A percentile compares a stretch with the other conserved stretches of the same genome.
Evolutionary conservation across 1,140 invertebrate species (phyloP).

Genomic region (Matsumurasca onukii): DNA sequence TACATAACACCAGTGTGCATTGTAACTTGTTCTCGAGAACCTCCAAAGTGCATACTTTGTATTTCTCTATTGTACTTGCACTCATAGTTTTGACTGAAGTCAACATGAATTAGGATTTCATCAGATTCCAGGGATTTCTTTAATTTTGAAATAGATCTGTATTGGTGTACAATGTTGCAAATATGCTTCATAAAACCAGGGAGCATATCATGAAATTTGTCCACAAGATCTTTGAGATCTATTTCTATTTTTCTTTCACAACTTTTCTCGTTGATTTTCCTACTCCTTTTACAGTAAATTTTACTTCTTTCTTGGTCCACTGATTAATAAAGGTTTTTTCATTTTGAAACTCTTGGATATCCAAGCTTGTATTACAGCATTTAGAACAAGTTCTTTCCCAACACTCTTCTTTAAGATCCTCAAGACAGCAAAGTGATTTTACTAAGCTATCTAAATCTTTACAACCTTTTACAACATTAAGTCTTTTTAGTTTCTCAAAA

Average conservation of each 20-base stretch:
- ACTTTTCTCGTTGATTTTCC: not conserved
- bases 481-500: not conserved
- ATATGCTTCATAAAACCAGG: not conserved
- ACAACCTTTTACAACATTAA: not conserved
- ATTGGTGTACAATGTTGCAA: not conserved
- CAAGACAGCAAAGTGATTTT: not conserved
- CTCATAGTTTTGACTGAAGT: slow-evolving; percentile 46
- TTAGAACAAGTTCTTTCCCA: too few relatives aligned
- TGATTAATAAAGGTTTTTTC: not conserved
- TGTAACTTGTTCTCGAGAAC: slow-evolving; percentile 42
- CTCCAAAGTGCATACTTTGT: slow-evolving; percentile 45
- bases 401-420: too few relatives aligned
- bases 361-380: too few relatives aligned
- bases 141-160: not conserved
- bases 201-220: not conserved
- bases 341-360: too few relatives aligned
- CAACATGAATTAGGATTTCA: slow-evolving; percentile 44
- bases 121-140: slow-evolving; percentile 22
- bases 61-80: slow-evolving; percentile 46
- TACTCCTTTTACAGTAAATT: not conserved
- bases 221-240: not conserved
- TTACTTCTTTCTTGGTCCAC: not conserved
- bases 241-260: not conserved
- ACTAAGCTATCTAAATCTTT: not conserved
- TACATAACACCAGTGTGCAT: slow-evolving; percentile 46